Percentiles rank a stretch among this genome's conserved stretches.
phyloP scores from a whole-genome alignment of 2,888 invertebrate species.

The Cinara cedri region DNA sequence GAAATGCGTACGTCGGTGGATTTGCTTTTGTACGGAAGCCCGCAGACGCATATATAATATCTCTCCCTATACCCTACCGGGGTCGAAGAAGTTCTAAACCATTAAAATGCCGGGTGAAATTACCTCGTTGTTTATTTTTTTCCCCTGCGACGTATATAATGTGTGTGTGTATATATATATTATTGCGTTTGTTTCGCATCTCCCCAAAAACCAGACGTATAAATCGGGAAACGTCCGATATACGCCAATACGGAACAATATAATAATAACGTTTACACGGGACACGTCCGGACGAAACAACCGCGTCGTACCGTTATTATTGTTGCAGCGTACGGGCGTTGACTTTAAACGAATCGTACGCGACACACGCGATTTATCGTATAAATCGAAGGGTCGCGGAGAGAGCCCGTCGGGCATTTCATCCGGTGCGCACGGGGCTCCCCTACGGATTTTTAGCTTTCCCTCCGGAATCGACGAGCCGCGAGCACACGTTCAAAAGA shows the following conservation, averaged over 20 bases:
- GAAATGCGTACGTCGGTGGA: not conserved
- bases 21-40: not conserved
- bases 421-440: no score
- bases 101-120: constrained; percentile 23
- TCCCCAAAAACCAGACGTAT: not conserved
- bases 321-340: not conserved
- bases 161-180: no score
- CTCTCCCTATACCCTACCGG: not conserved
- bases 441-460: constrained; percentile 8
- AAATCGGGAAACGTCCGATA: not conserved
- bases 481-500: not conserved
- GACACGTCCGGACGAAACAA: not conserved
- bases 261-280: not conserved
- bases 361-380: constrained; percentile 2
- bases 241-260: not conserved
- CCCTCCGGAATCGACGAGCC: not conserved
- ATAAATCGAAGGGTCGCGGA: constrained; percentile 3
- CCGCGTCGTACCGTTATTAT: not conserved
- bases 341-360: constrained; percentile 11
- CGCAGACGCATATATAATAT: not conserved
- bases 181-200: no score
- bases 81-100: not conserved
- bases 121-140: not conserved
- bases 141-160: not conserved
- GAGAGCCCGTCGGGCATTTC: not conserved